A percentile compares a stretch with the other conserved stretches of the same genome.
Conservation (phyloP, 1,140 invertebrate species). For the Lethrus apterus region DNA sequence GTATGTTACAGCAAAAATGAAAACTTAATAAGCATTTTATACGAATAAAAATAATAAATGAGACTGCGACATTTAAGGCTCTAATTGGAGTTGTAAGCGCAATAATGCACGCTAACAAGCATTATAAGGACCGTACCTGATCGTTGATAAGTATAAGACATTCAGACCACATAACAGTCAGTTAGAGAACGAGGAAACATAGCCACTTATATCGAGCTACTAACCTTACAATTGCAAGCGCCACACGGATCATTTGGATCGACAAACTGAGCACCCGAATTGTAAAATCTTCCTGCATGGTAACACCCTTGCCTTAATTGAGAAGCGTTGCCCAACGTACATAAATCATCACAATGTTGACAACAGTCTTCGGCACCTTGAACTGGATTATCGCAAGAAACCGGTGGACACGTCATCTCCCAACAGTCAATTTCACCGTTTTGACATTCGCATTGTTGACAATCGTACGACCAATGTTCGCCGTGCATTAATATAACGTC, state of each 20-base stretch:
- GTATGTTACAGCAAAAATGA: no score
- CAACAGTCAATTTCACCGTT: conserved; percentile 80
- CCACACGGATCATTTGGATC: conserved; percentile 60
- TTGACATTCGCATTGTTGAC: conserved; percentile 79
- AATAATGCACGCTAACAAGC: conserved; percentile 1
- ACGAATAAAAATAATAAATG: neutral
- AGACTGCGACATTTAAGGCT: neutral
- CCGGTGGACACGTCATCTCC: conserved; percentile 68
- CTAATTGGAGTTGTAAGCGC: conserved; percentile 1
- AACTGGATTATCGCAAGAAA: conserved; percentile 59
- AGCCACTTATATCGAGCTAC: conserved; percentile 23
- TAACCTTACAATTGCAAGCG: conserved; percentile 72
- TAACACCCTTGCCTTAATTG: conserved; percentile 46
- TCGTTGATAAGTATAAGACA: conserved; percentile 19
- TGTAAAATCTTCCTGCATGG: conserved; percentile 52
- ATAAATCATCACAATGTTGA: conserved; percentile 61
- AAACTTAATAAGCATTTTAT: no score
- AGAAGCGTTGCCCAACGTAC: conserved; percentile 31
- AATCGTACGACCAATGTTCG: conserved; percentile 82
- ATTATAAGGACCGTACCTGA: conserved; percentile 27
- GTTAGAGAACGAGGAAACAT: no score
- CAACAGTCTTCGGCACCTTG: conserved; percentile 60
- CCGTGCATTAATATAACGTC: conserved; percentile 69
- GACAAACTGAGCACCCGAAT: conserved; percentile 51
- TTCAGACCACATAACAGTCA: no score